phyloP scores from a whole-genome alignment of 1,140 invertebrate genomes.

The Anoplophora glabripennis region DNA sequence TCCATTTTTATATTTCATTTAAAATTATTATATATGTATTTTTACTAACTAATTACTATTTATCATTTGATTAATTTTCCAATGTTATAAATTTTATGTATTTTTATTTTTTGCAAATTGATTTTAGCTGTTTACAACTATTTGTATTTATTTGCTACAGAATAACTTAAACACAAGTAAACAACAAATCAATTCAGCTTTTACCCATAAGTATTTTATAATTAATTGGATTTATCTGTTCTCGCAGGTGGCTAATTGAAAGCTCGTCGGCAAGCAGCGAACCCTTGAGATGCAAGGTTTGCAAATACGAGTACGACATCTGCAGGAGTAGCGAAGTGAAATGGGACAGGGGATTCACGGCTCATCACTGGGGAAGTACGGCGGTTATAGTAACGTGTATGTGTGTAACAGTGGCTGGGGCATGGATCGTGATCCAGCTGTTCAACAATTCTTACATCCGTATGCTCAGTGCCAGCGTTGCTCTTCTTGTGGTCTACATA shows the following conservation, averaged over 20 bases:
- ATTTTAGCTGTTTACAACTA: no score
- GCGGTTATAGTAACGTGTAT: slow-evolving; percentile 68
- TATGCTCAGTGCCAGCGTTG: slow-evolving; percentile 75
- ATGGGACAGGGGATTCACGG: slow-evolving; percentile 78
- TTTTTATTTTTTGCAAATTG: no score
- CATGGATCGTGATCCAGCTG: slow-evolving; percentile 80
- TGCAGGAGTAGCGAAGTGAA: slow-evolving; percentile 57
- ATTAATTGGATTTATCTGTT: background rate
- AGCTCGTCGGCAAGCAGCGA: slow-evolving; percentile 40
- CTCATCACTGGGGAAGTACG: slow-evolving; percentile 71
- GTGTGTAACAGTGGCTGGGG: slow-evolving; percentile 69
- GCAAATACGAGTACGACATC: slow-evolving; percentile 52
- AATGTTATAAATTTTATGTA: no score
- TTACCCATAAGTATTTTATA: no score
- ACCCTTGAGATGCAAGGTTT: slow-evolving; percentile 42
- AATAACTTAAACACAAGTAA: no score
- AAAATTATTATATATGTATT: no score
- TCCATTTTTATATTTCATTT: no score
- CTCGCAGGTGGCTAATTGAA: slow-evolving; percentile 43
- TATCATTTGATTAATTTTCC: no score
- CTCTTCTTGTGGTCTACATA: slow-evolving; percentile 77
- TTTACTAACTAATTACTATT: no score
- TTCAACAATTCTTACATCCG: slow-evolving; percentile 74
- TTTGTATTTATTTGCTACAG: no score
- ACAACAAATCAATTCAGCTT: no score